Conservation (phyloP, 1,140 invertebrate genomes). For the Pseudomyrmex concolor region DNA sequence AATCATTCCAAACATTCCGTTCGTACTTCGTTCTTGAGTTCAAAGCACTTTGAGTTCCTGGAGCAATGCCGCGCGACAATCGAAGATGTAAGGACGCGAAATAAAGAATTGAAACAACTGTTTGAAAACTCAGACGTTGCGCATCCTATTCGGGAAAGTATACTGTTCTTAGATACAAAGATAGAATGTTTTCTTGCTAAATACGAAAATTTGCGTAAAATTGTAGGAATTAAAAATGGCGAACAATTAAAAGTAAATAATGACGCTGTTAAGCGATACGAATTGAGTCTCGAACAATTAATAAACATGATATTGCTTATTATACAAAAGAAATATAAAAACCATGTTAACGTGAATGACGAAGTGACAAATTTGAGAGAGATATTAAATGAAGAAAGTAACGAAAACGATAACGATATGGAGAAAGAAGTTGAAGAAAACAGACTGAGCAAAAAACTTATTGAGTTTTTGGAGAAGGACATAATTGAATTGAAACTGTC, state of each 20-base stretch:
- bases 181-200: slow-evolving; percentile 66
- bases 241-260: slow-evolving; percentile 1
- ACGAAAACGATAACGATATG: slow-evolving; percentile 81
- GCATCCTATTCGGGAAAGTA: slow-evolving; percentile 78
- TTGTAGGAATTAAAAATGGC: slow-evolving; percentile 36
- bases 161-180: slow-evolving; percentile 70
- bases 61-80: slow-evolving; percentile 75
- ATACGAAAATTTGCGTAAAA: slow-evolving; percentile 62
- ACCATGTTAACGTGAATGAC: slow-evolving; percentile 80
- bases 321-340: slow-evolving; percentile 90
- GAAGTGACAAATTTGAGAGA: slow-evolving; percentile 12
- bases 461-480: slow-evolving; percentile 87
- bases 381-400: not conserved
- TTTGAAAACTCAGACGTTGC: slow-evolving; percentile 79
- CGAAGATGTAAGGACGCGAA: slow-evolving; percentile 76
- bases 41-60: slow-evolving; percentile 77
- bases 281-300: slow-evolving; percentile 85
- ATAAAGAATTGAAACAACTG: slow-evolving; percentile 77
- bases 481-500: slow-evolving; percentile 85
- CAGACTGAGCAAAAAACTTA: slow-evolving; percentile 87
- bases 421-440: slow-evolving; percentile 80
- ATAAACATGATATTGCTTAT: slow-evolving; percentile 87
- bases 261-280: slow-evolving; percentile 74
- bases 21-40: slow-evolving; percentile 79
- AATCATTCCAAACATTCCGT: slow-evolving; percentile 68